Conservation (phyloP, 1,140 invertebrate species). For the Aphis craccivora region DNA sequence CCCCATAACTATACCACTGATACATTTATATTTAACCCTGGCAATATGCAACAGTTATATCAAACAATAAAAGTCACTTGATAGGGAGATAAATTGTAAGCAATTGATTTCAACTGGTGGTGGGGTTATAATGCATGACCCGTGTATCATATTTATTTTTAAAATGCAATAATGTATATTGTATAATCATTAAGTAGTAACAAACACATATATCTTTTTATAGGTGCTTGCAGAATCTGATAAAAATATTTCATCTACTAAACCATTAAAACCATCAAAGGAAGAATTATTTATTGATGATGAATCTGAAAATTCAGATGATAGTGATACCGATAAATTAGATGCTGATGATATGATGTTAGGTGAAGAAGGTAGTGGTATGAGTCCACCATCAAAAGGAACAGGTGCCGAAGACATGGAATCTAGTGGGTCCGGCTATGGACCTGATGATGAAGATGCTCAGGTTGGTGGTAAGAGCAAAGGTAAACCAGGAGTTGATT, state of each 20-base stretch:
- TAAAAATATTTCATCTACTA: constrained; percentile 31
- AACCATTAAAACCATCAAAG: not conserved
- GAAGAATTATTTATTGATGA: constrained; percentile 51
- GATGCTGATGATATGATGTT: constrained; percentile 38
- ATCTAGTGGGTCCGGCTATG: constrained; percentile 75
- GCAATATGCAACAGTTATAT: not conserved
- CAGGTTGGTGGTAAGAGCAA: constrained; percentile 63
- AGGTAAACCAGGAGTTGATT: constrained; percentile 33
- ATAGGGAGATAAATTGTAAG: not conserved
- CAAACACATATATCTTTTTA: not conserved
- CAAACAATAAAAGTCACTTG: not conserved
- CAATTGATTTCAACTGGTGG: not conserved
- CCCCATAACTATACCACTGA: too few species aligned
- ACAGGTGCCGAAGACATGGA: constrained; percentile 67
- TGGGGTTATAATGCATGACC: not conserved
- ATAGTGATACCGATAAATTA: constrained; percentile 32
- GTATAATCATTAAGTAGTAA: not conserved
- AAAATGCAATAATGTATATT: not conserved
- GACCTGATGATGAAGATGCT: constrained; percentile 74
- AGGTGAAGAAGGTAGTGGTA: constrained; percentile 50
- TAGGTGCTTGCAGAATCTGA: constrained; percentile 25
- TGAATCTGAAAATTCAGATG: constrained; percentile 26
- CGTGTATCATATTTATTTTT: not conserved
- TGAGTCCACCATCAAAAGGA: constrained; percentile 23
- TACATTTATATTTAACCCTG: not conserved